phyloP scores from a whole-genome alignment of 2,797 vertebrate species.

The Eidolon dupreanum region DNA sequence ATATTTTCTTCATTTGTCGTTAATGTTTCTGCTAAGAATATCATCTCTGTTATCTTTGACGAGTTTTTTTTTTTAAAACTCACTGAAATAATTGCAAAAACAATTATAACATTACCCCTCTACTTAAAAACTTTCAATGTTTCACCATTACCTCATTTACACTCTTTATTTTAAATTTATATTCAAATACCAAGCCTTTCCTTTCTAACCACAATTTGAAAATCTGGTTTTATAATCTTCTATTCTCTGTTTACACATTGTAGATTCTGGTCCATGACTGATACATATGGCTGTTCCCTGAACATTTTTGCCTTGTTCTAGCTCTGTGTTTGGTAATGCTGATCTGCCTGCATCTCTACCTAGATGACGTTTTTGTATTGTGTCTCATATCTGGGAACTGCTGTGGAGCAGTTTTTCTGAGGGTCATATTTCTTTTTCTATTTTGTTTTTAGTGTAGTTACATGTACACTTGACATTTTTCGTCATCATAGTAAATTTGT shows the following conservation, averaged over 20 bases:
- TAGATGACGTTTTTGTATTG: background rate
- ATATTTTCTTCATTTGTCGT: background rate
- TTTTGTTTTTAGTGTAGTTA: background rate
- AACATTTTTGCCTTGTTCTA: background rate
- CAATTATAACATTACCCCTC: background rate
- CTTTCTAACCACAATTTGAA: background rate
- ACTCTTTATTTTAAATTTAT: background rate
- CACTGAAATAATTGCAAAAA: conserved; percentile 13
- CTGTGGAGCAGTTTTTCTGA: background rate
- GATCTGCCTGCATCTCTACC: background rate
- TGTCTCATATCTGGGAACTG: background rate
- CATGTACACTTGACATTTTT: background rate
- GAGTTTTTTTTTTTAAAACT: background rate
- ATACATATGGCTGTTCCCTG: background rate
- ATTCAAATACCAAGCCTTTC: conserved; percentile 4
- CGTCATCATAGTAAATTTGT: background rate
- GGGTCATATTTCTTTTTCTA: background rate
- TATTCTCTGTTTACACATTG: background rate
- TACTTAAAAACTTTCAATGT: background rate
- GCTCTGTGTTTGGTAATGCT: background rate
- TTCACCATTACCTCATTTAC: background rate
- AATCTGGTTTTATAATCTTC: background rate
- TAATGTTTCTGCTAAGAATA: conserved; percentile 15
- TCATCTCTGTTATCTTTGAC: background rate
- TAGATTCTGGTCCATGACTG: background rate